Evolutionary conservation across 2,113 vertebrate species (phyloP).

Genomic region (Menidia beryllina): DNA sequence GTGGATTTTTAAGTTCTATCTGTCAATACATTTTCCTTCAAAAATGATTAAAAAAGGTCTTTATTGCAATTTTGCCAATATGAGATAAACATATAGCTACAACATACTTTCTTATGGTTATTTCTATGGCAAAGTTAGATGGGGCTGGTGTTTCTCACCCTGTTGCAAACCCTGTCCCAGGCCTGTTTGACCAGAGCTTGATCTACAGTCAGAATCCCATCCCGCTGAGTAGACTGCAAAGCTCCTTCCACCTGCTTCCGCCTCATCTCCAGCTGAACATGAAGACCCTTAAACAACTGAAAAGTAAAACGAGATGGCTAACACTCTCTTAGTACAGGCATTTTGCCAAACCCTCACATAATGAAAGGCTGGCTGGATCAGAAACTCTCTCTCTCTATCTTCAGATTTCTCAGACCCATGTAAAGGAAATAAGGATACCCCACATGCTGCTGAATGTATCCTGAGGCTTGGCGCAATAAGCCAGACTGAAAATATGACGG

Average conservation of each 20-base stretch:
- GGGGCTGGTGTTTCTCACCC: conserved; percentile 80
- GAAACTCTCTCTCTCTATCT: conserved; percentile 17
- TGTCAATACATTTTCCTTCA: not conserved
- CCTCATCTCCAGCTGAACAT: conserved; percentile 90
- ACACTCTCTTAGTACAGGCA: conserved; percentile 4
- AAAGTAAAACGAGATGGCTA: conserved; percentile 16
- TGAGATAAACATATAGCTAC: not conserved
- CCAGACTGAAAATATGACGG: conserved; percentile 70
- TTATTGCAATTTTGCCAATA: not conserved
- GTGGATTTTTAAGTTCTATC: not conserved
- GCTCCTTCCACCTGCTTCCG: conserved; percentile 88
- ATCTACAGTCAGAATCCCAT: conserved; percentile 95
- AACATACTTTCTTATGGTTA: not conserved
- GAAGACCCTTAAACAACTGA: conserved; percentile 91
- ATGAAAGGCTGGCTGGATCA: conserved; percentile 36
- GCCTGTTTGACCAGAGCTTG: conserved; percentile 96
- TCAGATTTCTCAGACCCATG: conserved; percentile 32
- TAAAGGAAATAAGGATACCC: conserved; percentile 54
- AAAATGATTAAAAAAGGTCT: not conserved
- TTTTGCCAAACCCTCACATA: conserved; percentile 41
- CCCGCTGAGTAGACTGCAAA: conserved; percentile 88
- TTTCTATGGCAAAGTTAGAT: not conserved
- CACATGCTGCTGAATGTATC: conserved; percentile 75
- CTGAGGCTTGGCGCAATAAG: conserved; percentile 66
- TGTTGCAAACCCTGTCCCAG: conserved; percentile 91